A percentile compares a stretch with the other conserved stretches of the same genome.
phyloP scores from a whole-genome alignment of 2,113 vertebrate species.

The Arizona elegans region DNA sequence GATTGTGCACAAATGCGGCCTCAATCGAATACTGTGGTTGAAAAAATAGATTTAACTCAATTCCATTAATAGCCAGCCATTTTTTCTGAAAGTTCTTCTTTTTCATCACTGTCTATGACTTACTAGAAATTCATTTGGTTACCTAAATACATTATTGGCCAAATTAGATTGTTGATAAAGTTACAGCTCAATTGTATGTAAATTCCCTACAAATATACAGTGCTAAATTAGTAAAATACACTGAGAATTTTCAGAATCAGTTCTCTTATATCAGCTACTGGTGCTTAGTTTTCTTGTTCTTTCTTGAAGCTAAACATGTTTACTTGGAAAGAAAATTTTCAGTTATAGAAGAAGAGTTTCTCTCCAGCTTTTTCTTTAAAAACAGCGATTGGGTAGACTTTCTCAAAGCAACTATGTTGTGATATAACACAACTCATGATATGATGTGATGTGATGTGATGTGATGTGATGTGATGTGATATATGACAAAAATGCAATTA shows the following conservation, averaged over 20 bases:
- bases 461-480: too few relatives aligned
- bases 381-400: constrained; percentile 16
- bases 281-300: constrained; percentile 3
- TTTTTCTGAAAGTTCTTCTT: not conserved
- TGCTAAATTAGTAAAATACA: constrained; percentile 30
- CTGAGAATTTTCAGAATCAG: constrained; percentile 7
- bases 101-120: not conserved
- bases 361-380: constrained; percentile 36
- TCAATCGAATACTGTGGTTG: not conserved
- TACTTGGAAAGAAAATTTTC: not conserved
- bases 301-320: not conserved
- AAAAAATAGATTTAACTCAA: constrained; percentile 8
- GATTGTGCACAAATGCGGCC: not conserved
- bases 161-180: constrained; percentile 18
- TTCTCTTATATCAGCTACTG: not conserved
- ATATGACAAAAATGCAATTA: constrained; percentile 17
- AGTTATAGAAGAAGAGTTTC: fast-evolving
- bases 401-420: constrained; percentile 26
- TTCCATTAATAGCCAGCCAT: not conserved
- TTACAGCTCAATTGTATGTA: not conserved
- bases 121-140: not conserved
- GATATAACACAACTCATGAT: not conserved
- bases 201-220: constrained; percentile 4
- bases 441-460: not conserved
- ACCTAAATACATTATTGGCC: constrained; percentile 22